Conservation (phyloP, 2,888 invertebrate species). For the Sinentomon sp. region DNA sequence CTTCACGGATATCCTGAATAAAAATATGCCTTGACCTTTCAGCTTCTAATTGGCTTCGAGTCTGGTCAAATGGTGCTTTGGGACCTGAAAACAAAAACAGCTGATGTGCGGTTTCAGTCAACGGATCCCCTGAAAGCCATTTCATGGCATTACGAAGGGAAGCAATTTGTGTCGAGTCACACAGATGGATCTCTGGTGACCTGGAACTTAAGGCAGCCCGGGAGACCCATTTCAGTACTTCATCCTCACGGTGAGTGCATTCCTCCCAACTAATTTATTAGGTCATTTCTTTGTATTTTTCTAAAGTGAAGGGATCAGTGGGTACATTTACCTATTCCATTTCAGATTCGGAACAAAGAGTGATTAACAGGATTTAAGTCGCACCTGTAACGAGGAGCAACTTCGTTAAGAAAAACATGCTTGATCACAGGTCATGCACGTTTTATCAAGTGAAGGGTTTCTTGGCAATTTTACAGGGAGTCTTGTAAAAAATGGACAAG, state of each 20-base stretch:
- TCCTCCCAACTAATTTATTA: conserved; percentile 1
- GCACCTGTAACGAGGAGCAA: too few species aligned
- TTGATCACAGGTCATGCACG: too few species aligned
- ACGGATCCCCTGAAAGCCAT: conserved; percentile 54
- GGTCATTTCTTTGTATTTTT: too few species aligned
- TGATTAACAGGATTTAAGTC: too few species aligned
- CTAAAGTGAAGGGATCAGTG: too few species aligned
- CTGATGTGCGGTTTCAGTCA: conserved; percentile 56
- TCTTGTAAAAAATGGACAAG: too few species aligned
- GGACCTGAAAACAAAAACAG: conserved; percentile 66
- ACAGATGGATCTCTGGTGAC: conserved; percentile 82
- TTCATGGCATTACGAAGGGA: conserved; percentile 93
- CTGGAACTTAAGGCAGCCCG: conserved; percentile 53
- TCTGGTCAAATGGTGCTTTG: conserved; percentile 79
- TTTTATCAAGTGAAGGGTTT: too few species aligned
- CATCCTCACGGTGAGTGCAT: conserved; percentile 61
- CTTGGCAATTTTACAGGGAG: too few species aligned
- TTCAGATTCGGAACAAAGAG: too few species aligned
- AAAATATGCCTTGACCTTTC: conserved; percentile 20
- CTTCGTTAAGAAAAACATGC: too few species aligned
- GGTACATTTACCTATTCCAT: too few species aligned
- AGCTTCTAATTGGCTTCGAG: conserved; percentile 91
- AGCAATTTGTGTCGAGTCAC: conserved; percentile 87
- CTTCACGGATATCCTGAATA: too few species aligned
- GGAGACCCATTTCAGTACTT: conserved; percentile 48